These are phyloP conservation scores for Etia nguti DNA, from an alignment of 2,113 vertebrate genomes.

Conservation along the genomic window DNA sequence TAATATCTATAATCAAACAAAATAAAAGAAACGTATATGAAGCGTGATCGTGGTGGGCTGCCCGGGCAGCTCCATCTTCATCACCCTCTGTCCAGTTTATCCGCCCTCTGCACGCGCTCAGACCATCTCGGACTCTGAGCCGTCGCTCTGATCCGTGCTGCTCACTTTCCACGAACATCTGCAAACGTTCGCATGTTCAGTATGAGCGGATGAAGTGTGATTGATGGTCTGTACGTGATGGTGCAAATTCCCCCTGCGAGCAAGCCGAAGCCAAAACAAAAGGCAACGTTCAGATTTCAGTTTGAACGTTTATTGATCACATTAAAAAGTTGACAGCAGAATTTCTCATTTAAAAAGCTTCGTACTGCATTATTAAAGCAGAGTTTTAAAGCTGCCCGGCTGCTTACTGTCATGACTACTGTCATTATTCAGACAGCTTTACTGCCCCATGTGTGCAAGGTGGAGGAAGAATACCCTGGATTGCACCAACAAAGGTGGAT, in stretches of 20 bases:
- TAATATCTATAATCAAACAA: not conserved
- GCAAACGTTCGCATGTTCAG: not conserved
- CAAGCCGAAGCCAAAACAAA: rapidly evolving
- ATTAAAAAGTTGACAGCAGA: not conserved
- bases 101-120: no score
- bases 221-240: not conserved
- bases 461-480: not conserved
- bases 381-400: not conserved
- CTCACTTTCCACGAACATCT: not conserved
- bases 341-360: not conserved
- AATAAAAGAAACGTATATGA: not conserved
- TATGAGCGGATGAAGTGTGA: not conserved
- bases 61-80: not conserved
- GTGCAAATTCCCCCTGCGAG: not conserved
- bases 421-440: not conserved
- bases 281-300: not conserved
- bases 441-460: not conserved
- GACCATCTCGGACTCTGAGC: no score
- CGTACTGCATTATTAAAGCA: not conserved
- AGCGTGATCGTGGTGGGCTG: not conserved
- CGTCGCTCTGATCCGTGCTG: not conserved
- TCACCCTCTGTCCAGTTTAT: not conserved
- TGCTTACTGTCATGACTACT: no score
- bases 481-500: not conserved
- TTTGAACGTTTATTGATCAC: not conserved